Percentiles rank a stretch among this genome's conserved stretches.
phyloP scores from a whole-genome alignment of 53 echinoderm and acorn worm species.

The Luidia sarsii region DNA sequence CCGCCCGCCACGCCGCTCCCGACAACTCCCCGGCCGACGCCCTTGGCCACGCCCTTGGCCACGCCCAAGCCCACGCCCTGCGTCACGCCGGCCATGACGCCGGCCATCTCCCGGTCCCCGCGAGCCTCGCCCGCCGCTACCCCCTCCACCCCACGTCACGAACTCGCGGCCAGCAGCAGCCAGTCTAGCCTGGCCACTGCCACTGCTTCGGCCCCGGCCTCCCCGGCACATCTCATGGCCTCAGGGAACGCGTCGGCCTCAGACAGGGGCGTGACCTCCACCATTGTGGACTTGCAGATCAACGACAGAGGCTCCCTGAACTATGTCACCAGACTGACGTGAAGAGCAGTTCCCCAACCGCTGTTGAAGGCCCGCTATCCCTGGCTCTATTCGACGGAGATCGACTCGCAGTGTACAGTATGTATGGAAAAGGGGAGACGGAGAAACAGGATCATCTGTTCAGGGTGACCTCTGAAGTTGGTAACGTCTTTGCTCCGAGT shows the following conservation, averaged over 20 bases:
- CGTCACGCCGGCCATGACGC: conserved; percentile 13
- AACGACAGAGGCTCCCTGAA: conserved; percentile 46
- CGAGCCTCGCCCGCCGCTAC: conserved; percentile 21
- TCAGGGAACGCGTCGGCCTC: conserved; percentile 20
- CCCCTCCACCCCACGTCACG: background rate
- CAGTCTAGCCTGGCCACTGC: conserved; percentile 3
- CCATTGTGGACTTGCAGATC: conserved; percentile 50
- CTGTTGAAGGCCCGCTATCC: no score
- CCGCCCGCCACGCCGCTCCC: conserved; percentile 8
- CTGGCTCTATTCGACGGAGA: no score
- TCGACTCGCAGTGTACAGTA: no score
- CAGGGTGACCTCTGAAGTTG: no score
- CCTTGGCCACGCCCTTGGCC: conserved; percentile 32
- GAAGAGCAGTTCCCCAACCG: conserved; percentile 1
- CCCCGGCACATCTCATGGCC: conserved; percentile 19
- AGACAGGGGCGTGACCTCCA: conserved; percentile 35
- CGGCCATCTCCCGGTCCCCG: conserved; percentile 26
- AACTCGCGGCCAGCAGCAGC: conserved; percentile 4
- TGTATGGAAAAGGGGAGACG: no score
- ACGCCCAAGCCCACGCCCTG: conserved; percentile 41
- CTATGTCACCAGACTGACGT: conserved; percentile 44
- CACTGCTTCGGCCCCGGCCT: background rate
- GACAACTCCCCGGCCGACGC: conserved; percentile 22
- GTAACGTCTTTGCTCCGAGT: no score
- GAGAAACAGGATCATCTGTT: no score